Conservation (phyloP, 1,140 invertebrate species). For the Drusus annulatus region DNA sequence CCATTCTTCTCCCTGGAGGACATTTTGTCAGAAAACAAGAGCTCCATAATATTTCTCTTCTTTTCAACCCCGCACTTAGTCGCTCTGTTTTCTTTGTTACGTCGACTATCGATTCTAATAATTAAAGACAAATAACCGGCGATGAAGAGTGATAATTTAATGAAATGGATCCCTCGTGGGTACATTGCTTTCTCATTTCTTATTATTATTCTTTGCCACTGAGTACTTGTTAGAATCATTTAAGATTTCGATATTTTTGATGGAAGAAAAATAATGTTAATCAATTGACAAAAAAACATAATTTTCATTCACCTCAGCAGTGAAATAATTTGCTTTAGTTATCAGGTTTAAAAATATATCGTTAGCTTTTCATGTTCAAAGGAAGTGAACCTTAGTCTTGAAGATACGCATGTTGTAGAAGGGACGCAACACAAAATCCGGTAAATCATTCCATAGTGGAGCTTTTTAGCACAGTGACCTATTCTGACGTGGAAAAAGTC, state of each 20-base stretch:
- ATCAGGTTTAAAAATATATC: too few species aligned
- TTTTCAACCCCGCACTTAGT: constrained; percentile 39
- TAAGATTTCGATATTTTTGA: neutral
- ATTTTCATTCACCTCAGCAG: too few species aligned
- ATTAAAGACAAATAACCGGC: constrained; percentile 58
- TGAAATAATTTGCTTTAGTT: too few species aligned
- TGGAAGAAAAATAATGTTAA: constrained; percentile 7
- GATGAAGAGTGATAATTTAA: constrained; percentile 45
- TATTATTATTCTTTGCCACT: neutral
- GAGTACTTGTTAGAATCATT: constrained; percentile 12
- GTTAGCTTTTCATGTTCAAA: too few species aligned
- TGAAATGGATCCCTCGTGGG: constrained; percentile 9
- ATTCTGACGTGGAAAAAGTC: too few species aligned
- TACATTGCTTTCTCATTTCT: too few species aligned
- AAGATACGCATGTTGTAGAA: too few species aligned
- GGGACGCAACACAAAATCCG: too few species aligned
- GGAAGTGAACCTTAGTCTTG: too few species aligned
- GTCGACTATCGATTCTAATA: constrained; percentile 52
- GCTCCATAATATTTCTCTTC: constrained; percentile 45
- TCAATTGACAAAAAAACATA: too few species aligned
- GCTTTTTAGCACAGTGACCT: too few species aligned
- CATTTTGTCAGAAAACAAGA: constrained; percentile 52
- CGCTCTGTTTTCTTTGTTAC: constrained; percentile 47
- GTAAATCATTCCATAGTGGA: too few species aligned
- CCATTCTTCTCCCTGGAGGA: constrained; percentile 29